Evolutionary conservation across 2,797 vertebrate species (phyloP).

Genomic region (Adelosebastes latens): DNA sequence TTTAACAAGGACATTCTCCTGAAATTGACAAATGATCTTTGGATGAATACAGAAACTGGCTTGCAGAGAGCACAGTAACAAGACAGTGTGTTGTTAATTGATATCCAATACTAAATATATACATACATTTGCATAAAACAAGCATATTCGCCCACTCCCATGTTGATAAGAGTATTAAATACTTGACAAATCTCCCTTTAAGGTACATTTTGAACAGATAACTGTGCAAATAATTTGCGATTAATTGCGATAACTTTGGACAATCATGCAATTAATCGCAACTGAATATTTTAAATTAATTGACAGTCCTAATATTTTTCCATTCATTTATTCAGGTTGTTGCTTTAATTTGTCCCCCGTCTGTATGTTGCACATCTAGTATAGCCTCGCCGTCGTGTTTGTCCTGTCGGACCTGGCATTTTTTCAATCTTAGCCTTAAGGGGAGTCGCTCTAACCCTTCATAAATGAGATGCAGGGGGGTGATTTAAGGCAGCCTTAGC

Average conservation of each 20-base stretch:
- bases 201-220: no score
- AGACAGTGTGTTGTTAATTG: not conserved
- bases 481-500: conserved; percentile 40
- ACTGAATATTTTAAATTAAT: not conserved
- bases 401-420: not conserved
- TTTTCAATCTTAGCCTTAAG: conserved; percentile 8
- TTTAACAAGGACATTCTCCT: not conserved
- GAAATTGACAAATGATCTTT: not conserved
- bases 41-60: not conserved
- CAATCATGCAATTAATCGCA: not conserved
- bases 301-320: not conserved
- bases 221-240: no score
- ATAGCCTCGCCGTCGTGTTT: not conserved
- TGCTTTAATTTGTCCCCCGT: not conserved
- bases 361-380: not conserved
- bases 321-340: not conserved
- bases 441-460: conserved; percentile 29
- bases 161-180: no score
- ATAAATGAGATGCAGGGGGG: conserved; percentile 51
- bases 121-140: no score
- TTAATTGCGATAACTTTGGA: no score
- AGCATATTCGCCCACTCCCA: no score
- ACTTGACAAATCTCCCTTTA: no score
- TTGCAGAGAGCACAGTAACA: not conserved
- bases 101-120: no score